Percentiles rank a stretch among this genome's conserved stretches.
Conservation (phyloP, 2,888 invertebrate species). For the Adelphocoris suturalis region DNA sequence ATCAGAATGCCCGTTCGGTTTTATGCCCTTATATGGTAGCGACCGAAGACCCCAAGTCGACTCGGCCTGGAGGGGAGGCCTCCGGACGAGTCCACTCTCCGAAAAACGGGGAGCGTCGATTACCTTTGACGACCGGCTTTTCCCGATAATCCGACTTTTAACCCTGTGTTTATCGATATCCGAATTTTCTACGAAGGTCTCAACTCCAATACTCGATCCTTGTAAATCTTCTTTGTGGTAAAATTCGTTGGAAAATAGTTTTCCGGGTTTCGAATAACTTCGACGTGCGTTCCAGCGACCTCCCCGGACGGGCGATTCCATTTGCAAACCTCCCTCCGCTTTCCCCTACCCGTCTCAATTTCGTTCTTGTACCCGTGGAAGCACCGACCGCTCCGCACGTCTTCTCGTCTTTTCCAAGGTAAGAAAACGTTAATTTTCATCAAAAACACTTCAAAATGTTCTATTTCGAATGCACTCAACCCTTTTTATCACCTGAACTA, state of each 20-base stretch:
- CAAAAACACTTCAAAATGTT: not conserved
- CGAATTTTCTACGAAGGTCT: not conserved
- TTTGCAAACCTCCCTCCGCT: constrained; percentile 7
- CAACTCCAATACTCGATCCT: too few relatives aligned
- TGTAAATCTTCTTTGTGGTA: not conserved
- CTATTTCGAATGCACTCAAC: not conserved
- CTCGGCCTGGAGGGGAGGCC: constrained; percentile 79
- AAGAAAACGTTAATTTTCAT: not conserved
- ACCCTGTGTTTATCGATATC: not conserved
- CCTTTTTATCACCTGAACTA: not conserved
- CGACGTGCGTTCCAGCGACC: not conserved
- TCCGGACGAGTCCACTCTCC: constrained; percentile 78
- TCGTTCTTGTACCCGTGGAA: constrained; percentile 68
- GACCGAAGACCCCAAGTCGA: constrained; percentile 83
- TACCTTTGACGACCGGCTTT: constrained; percentile 73
- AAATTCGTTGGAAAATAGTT: not conserved
- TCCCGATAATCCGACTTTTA: constrained; percentile 15
- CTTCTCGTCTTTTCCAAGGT: constrained; percentile 62
- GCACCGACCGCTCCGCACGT: constrained; percentile 63
- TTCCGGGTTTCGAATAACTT: not conserved
- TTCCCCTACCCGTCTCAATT: constrained; percentile 62
- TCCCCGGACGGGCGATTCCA: constrained; percentile 50
- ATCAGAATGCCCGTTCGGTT: constrained; percentile 84
- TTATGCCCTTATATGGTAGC: constrained; percentile 91
- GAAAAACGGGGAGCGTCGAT: constrained; percentile 67